Base-by-base conservation (phyloP, 35 echinoderm and acorn worm species). In the Holothuria glaberrima region DNA sequence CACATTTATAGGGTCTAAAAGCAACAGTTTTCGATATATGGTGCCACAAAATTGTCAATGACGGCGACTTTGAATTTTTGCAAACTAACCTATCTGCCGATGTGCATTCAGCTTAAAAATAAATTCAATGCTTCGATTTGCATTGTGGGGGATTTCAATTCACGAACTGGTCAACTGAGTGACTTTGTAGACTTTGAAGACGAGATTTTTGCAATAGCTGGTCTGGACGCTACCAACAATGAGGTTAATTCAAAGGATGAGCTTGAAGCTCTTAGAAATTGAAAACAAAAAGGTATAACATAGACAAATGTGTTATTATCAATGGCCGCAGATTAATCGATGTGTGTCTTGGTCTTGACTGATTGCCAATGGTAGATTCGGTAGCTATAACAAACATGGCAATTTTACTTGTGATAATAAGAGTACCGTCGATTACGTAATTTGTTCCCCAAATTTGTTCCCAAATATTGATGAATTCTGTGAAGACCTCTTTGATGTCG, bases 341-440 rank as follows among this genome's bases (percentile, higher is more conserved):
- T n/a, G n/a, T n/a, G n/a, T n/a, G n/a, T n/a, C n/a, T n/a, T n/a
- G n/a, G n/a, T n/a, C 75, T 90, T 60, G 88, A 79, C n/a, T 70
- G 10, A 88, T 88, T 70, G 25, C 38, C 19, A 88, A 88, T 70
- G 62, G 85, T 69, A 88, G 85, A 88, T 68, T 67, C 68, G 85
- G 85, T 88, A 59, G 64, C 33, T 60, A 88, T 70, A 22, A 68
- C 27, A 68, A 71, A 30, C 59, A 31, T 76, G 88, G 88, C 14
- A 59, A 32, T 90, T 90, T 31, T 78, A 70, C n/a, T n/a, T 90
- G 88, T 73, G 54, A 76, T 34, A 79, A 56, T 13, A 78, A 90
- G 20, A 90, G 59, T 79, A 35, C 32, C 46, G 44, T 58, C 33
- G 69, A 72, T 44, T 90, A 90, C 36, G 72, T 79, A 58, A 2